Evolutionary conservation across 35 echinoderm and acorn worm genomes (phyloP).

Genomic region (Ophiothrix spiculata): DNA sequence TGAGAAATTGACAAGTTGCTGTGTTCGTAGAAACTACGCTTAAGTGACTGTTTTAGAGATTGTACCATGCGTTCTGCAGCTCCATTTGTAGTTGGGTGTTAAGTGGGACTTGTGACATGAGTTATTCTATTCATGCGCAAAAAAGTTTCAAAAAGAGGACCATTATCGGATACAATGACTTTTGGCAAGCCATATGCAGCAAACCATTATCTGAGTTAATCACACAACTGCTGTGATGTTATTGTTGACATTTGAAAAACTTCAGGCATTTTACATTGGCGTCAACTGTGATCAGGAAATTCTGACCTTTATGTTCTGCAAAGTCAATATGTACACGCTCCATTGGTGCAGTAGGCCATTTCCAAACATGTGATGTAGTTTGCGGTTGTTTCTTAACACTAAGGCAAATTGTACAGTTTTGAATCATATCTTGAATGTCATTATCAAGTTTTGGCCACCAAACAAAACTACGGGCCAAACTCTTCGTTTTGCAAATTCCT

Average conservation of each 20-base stretch:
- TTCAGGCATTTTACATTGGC: conserved; percentile 56
- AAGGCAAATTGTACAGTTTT: conserved; percentile 21
- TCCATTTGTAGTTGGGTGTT: conserved; percentile 61
- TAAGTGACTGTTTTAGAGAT: conserved; percentile 40
- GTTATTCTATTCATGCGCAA: conserved; percentile 30
- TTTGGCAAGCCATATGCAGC: conserved; percentile 43
- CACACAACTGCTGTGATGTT: conserved; percentile 36
- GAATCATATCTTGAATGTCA: conserved; percentile 26
- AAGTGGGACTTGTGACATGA: conserved; percentile 37
- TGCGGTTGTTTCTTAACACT: neutral
- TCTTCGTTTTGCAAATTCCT: conserved; percentile 47
- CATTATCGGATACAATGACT: conserved; percentile 51
- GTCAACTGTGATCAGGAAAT: conserved; percentile 57
- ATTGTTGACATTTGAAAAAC: conserved; percentile 46
- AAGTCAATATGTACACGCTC: conserved; percentile 49
- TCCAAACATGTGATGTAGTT: conserved; percentile 15
- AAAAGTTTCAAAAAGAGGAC: conserved; percentile 41
- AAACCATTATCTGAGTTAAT: conserved; percentile 32
- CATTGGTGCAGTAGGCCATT: conserved; percentile 31
- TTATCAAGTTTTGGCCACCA: conserved; percentile 62
- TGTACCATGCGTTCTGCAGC: conserved; percentile 55
- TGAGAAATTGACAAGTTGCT: conserved; percentile 18
- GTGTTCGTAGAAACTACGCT: neutral
- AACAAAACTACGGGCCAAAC: conserved; percentile 26
- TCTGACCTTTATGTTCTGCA: conserved; percentile 19